Evolutionary conservation across 2,797 vertebrate genomes (phyloP).

Genomic region (Champsocephalus esox): DNA sequence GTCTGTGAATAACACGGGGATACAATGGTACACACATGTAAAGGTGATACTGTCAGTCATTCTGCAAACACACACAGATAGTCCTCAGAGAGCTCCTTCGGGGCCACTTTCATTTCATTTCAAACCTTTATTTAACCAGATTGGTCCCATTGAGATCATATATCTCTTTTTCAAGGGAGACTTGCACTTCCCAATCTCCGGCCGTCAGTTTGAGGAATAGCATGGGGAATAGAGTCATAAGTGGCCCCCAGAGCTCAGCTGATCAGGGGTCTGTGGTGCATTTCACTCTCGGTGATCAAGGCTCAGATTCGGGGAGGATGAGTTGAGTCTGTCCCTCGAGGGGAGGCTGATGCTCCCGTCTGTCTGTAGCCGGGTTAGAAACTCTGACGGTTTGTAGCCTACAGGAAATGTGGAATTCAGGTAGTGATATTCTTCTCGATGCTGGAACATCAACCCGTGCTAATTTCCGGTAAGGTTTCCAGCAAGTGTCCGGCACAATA

Average conservation of each 20-base stretch:
- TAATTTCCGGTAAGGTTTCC: background rate
- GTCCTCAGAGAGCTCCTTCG: conserved; percentile 15
- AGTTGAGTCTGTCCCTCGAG: conserved; percentile 38
- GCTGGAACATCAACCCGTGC: background rate
- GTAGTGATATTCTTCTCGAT: background rate
- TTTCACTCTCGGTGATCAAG: conserved; percentile 53
- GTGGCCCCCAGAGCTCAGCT: conserved; percentile 46
- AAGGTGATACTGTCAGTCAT: conserved; percentile 21
- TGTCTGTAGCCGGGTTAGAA: conserved; percentile 11
- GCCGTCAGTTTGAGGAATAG: conserved; percentile 57
- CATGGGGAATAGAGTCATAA: conserved; percentile 37
- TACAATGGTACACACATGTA: conserved; percentile 28
- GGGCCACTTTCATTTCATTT: conserved; percentile 14
- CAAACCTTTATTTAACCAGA: no score
- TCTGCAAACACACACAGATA: conserved; percentile 19
- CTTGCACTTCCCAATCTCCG: conserved; percentile 39
- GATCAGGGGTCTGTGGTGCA: conserved; percentile 54
- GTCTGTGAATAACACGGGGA: conserved; percentile 22
- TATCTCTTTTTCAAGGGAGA: no score
- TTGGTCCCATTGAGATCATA: no score
- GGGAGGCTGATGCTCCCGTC: conserved; percentile 17
- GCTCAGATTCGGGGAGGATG: conserved; percentile 47
- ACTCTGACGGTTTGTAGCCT: background rate
- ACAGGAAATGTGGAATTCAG: background rate
- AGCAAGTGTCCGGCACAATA: conserved; percentile 3